Evolutionary conservation across 2,888 invertebrate genomes (phyloP), one percentile per base, ranked within the genome.

Genomic region (Drosophila atroscutellata): DNA sequence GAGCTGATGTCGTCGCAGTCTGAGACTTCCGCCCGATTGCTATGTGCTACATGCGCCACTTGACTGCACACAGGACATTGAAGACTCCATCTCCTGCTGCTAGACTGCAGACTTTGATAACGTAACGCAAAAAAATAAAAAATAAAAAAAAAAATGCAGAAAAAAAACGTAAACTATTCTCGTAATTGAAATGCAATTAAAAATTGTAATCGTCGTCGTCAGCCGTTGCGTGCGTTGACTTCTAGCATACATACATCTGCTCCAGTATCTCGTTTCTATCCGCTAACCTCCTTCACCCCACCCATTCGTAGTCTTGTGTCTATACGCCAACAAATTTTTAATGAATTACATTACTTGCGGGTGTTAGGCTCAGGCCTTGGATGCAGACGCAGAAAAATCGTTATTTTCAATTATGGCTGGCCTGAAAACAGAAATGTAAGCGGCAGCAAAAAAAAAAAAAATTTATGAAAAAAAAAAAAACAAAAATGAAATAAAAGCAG

Each of bases 141-240:
- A 8, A 2, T 0, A 13, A 13, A 20, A 45, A 42, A 45, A 45
- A 20, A 20, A n/a, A n/a, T n/a, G 30, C 32, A 55, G 36, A 32
- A 47, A 54, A 57, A 49, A 36, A 42, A 49, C 52, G 69, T 55
- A 73, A 90, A 88, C 84, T 89, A 88, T 88, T 90, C 81, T 77
- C 80, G 77, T 91, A 90, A 92, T 91, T 89, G 90, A 91, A 91
- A 90, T 91, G 91, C 88, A 91, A 92, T 91, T 91, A 91, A 90
- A 91, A 91, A 83, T 80, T 79, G 75, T 79, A 82, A 84, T 66
- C 84, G 78, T 83, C 81, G 71, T 69, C 45, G 50, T 71, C 56
- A 58, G 58, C 51, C 59, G 32, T 62, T 71, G 71, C 87, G 89
- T 86, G 58, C 87, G 76, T 86, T 85, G 84, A 89, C 87, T 81